These are phyloP conservation scores for Plemyria rubiginata DNA, from an alignment of 2,888 invertebrate species.

Conservation along the genomic window DNA sequence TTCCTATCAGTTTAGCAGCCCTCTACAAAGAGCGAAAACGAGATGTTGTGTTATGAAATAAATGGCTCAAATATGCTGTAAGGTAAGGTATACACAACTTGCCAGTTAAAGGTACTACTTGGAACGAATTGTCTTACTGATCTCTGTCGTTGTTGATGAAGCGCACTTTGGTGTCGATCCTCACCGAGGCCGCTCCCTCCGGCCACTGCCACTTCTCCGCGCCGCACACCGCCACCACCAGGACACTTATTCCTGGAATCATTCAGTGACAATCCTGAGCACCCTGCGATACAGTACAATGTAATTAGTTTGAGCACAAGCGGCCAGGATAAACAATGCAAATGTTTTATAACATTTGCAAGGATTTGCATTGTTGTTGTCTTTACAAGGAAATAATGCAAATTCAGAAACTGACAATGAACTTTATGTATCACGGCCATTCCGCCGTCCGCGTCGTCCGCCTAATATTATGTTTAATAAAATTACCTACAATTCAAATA, in stretches of 20 bases:
- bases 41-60: no score
- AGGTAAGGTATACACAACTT: no score
- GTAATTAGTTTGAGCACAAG: no score
- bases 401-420: slow-evolving; percentile 21
- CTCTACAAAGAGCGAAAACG: no score
- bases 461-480: no score
- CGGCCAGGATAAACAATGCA: background rate
- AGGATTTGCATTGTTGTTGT: no score
- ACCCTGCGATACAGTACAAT: no score
- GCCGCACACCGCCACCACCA: slow-evolving; percentile 44
- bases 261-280: background rate
- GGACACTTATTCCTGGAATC: slow-evolving; percentile 34
- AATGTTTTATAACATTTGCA: slow-evolving; percentile 12
- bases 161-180: slow-evolving; percentile 71
- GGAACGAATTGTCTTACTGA: slow-evolving; percentile 45
- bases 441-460: no score
- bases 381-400: slow-evolving; percentile 11
- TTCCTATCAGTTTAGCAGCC: no score
- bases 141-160: slow-evolving; percentile 55
- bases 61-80: no score
- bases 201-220: slow-evolving; percentile 68
- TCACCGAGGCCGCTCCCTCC: slow-evolving; percentile 56
- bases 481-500: no score
- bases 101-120: background rate
- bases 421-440: slow-evolving; percentile 26